Evolutionary conservation across 2,113 vertebrate species (phyloP).

Genomic region (Zosterops hypoxanthus): DNA sequence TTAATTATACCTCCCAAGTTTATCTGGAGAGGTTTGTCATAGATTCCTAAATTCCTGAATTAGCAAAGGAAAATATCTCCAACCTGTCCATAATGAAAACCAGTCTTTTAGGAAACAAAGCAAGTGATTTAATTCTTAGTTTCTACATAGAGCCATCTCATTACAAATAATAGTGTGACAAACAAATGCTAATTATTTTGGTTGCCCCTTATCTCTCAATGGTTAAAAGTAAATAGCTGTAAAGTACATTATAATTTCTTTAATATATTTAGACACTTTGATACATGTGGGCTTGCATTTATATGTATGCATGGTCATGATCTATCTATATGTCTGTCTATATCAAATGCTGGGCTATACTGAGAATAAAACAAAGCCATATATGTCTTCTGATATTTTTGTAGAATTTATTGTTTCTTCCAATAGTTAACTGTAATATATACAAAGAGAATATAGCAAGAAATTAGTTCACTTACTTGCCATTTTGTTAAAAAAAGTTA

Average conservation of each 20-base stretch:
- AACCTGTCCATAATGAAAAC: not conserved
- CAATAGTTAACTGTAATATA: not conserved
- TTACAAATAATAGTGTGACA: not conserved
- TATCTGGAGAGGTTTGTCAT: not conserved
- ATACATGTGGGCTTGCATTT: not conserved
- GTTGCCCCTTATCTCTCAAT: not conserved
- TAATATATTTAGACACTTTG: not conserved
- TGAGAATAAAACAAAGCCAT: not conserved
- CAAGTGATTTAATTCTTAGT: not conserved
- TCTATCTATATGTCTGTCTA: not conserved
- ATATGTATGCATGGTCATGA: not conserved
- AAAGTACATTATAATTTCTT: not conserved
- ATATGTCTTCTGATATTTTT: not conserved
- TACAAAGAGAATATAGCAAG: not conserved
- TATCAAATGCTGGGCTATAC: not conserved
- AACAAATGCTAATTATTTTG: constrained; percentile 1
- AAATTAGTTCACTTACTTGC: not conserved
- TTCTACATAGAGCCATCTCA: not conserved
- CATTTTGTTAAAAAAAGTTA: not conserved
- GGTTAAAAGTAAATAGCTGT: not conserved
- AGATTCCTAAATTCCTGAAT: not conserved
- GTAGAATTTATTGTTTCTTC: not conserved
- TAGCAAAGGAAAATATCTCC: not conserved
- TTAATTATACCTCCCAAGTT: not conserved
- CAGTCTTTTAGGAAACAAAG: not conserved